These are phyloP conservation scores for Drosophila sp. DNA, from an alignment of 1,140 invertebrate genomes.

Conservation along the genomic window DNA sequence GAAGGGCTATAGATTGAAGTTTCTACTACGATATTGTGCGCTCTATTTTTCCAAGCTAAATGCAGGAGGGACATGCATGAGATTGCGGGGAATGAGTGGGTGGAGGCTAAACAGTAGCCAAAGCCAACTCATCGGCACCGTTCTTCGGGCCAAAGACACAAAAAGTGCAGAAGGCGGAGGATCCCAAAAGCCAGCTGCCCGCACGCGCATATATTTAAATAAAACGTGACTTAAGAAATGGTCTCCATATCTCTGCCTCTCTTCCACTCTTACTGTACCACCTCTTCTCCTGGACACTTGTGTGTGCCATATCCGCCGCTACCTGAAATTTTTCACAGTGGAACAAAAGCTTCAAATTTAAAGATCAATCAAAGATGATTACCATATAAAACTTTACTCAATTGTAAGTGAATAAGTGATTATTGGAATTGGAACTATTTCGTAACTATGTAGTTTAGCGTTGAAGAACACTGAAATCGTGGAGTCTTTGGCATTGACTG, in stretches of 20 bases:
- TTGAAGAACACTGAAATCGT: no score
- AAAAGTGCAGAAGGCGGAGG: conserved; percentile 30
- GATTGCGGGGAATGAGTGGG: conserved; percentile 36
- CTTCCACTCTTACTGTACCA: not conserved
- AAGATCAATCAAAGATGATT: not conserved
- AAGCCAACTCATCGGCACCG: conserved; percentile 22
- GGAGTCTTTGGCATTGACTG: no score
- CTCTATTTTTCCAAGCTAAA: not conserved
- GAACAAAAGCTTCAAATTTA: not conserved
- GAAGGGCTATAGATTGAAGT: conserved; percentile 13
- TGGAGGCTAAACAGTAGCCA: conserved; percentile 5
- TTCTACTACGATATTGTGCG: not conserved
- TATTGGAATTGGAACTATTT: no score
- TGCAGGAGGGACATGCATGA: not conserved
- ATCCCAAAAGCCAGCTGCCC: conserved; percentile 56
- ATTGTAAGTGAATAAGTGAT: no score
- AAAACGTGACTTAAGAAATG: conserved; percentile 80
- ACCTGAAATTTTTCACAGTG: conserved; percentile 60
- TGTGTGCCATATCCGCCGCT: conserved; percentile 61
- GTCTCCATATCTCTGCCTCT: conserved; percentile 69
- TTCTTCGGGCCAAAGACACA: conserved; percentile 8
- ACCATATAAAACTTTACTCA: no score
- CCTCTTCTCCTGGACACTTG: conserved; percentile 76
- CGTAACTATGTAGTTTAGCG: no score
- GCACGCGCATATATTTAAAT: conserved; percentile 82